Percentiles rank a stretch among this genome's conserved stretches.
These are phyloP conservation scores for Acanthurus leucopareius DNA, from an alignment of 2,797 vertebrate species.

Conservation along the genomic window DNA sequence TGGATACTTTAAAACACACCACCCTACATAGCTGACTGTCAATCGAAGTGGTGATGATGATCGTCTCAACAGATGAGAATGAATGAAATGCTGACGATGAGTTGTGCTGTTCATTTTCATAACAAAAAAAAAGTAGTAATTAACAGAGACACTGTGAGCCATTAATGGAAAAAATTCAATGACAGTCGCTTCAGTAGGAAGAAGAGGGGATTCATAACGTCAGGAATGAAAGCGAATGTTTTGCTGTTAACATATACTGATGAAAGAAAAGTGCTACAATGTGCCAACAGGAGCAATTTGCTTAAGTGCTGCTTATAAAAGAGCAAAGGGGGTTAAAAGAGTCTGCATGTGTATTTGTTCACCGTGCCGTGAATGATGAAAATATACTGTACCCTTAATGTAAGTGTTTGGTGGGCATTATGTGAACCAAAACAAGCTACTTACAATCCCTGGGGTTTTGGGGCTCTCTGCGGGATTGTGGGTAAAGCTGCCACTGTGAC, in stretches of 20 bases:
- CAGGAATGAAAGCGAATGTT: conserved; percentile 44
- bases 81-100: conserved; percentile 43
- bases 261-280: conserved; percentile 30
- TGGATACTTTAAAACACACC: conserved; percentile 10
- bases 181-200: conserved; percentile 33
- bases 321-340: conserved; percentile 9
- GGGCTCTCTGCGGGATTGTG: conserved; percentile 91
- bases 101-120: conserved; percentile 10
- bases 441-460: conserved; percentile 94
- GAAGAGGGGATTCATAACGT: conserved; percentile 38
- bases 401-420: conserved; percentile 50
- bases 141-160: conserved; percentile 22
- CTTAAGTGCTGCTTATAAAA: conserved; percentile 30
- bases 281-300: conserved; percentile 44
- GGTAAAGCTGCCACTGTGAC: conserved; percentile 94
- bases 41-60: conserved; percentile 9
- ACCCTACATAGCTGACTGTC: conserved; percentile 23
- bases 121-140: conserved; percentile 12
- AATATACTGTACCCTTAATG: conserved; percentile 20
- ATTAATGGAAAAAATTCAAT: conserved; percentile 45
- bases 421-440: conserved; percentile 77
- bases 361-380: conserved; percentile 1
- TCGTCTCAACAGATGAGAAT: conserved; percentile 33
- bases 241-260: conserved; percentile 29
- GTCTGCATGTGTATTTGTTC: conserved; percentile 8